These are phyloP conservation scores for Sus scrofa DNA, from an alignment of 2,113 vertebrate genomes.

Conservation along the genomic window DNA sequence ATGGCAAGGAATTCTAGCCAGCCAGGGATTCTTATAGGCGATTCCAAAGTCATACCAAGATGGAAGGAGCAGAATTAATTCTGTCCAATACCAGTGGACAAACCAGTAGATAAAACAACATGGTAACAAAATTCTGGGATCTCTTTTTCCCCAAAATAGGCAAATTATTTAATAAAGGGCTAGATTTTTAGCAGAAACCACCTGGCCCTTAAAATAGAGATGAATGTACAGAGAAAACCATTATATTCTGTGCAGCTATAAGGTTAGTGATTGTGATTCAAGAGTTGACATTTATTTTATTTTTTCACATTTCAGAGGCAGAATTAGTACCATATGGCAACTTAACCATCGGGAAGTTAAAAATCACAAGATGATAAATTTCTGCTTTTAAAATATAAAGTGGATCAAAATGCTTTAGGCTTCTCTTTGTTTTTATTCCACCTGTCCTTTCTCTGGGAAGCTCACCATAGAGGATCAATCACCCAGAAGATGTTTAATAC, in stretches of 20 bases:
- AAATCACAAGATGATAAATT: conserved; percentile 57
- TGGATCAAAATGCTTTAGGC: conserved; percentile 50
- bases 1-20: neutral
- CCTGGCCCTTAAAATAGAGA: conserved; percentile 52
- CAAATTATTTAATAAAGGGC: conserved; percentile 52
- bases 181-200: conserved; percentile 46
- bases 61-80: neutral
- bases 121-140: conserved; percentile 1
- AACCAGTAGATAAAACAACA: neutral
- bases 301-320: conserved; percentile 50
- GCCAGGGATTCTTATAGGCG: neutral
- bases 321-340: conserved; percentile 67
- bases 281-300: conserved; percentile 70
- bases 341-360: conserved; percentile 46
- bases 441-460: neutral
- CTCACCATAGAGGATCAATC: neutral
- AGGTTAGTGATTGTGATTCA: conserved; percentile 52
- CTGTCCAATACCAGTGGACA: neutral
- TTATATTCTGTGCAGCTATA: conserved; percentile 4
- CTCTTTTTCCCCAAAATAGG: conserved; percentile 19
- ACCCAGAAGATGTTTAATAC: neutral
- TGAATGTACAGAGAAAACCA: conserved; percentile 46
- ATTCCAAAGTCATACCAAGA: neutral
- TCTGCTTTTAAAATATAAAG: conserved; percentile 66
- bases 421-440: conserved; percentile 2